These are phyloP conservation scores for Caenorhabditis briggsae DNA, from an alignment of 1,140 invertebrate species.

Conservation along the genomic window DNA sequence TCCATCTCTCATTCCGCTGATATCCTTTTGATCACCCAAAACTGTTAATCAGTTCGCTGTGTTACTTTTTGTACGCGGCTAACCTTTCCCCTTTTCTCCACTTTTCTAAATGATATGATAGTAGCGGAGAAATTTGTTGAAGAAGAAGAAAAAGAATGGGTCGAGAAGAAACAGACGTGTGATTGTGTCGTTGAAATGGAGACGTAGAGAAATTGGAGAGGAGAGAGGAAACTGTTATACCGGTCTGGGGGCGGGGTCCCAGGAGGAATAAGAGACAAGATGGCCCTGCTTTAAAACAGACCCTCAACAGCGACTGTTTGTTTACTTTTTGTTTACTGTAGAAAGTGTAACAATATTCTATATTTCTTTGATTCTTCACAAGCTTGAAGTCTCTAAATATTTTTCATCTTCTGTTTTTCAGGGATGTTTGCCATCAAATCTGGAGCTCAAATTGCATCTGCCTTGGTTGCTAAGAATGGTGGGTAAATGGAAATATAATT, in stretches of 20 bases:
- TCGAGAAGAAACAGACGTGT: background rate
- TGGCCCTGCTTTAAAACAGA: slow-evolving; percentile 47
- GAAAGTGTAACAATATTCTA: background rate
- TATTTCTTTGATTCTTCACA: too few species aligned
- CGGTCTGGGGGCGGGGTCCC: slow-evolving; percentile 30
- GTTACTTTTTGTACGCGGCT: slow-evolving; percentile 20
- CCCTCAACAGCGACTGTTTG: slow-evolving; percentile 18
- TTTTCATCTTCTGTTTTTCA: background rate
- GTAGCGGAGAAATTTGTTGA: background rate
- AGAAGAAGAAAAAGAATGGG: background rate
- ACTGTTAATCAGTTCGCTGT: background rate
- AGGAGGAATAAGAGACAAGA: background rate
- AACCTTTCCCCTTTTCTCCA: background rate
- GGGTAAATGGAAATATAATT: background rate
- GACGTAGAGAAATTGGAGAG: slow-evolving; percentile 41
- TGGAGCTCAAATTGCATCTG: slow-evolving; percentile 24
- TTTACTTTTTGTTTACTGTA: slow-evolving; percentile 12
- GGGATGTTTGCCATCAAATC: slow-evolving; percentile 31
- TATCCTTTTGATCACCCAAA: too few species aligned
- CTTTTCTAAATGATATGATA: background rate
- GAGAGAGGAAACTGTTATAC: slow-evolving; percentile 28
- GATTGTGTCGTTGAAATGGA: slow-evolving; percentile 46
- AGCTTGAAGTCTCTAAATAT: background rate
- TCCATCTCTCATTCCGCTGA: background rate
- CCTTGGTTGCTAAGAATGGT: background rate